These are phyloP conservation scores for Drosophila algonquin DNA, from an alignment of 2,888 invertebrate genomes.

Conservation along the genomic window DNA sequence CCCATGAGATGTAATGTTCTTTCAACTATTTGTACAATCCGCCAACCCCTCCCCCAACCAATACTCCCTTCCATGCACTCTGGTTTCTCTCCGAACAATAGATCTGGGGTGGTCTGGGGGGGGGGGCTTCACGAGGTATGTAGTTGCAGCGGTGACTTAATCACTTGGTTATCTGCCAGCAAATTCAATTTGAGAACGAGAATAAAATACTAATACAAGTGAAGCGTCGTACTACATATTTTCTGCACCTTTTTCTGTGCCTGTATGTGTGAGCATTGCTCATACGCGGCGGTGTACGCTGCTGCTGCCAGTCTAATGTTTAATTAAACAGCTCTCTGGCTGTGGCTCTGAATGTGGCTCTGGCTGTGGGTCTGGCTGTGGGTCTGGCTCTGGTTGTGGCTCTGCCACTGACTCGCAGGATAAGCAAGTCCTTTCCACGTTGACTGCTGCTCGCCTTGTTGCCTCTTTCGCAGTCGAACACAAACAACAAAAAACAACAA, in stretches of 20 bases:
- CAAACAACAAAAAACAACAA: constrained; percentile 11
- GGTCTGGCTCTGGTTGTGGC: not conserved
- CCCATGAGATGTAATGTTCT: not conserved
- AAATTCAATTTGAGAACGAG: not conserved
- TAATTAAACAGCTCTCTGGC: constrained; percentile 44
- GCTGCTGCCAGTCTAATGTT: constrained; percentile 43
- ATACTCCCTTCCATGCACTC: not conserved
- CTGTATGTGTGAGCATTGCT: constrained; percentile 7
- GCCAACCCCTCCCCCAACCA: too few species aligned
- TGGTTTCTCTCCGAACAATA: not conserved
- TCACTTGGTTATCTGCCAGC: not conserved
- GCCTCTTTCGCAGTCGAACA: constrained; percentile 4
- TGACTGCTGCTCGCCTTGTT: constrained; percentile 16
- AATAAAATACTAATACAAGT: not conserved
- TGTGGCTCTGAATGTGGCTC: not conserved
- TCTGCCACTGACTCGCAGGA: constrained; percentile 38
- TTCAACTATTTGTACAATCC: not conserved
- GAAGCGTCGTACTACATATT: not conserved
- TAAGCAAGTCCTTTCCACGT: constrained; percentile 38
- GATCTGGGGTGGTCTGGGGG: not conserved
- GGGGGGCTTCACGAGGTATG: not conserved
- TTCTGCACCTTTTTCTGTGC: not conserved
- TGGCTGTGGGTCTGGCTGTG: constrained; percentile 9
- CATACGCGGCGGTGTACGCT: constrained; percentile 25
- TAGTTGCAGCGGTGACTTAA: not conserved